Evolutionary conservation across 2,113 vertebrate species (phyloP).

Genomic region (Paedocypris sp.): DNA sequence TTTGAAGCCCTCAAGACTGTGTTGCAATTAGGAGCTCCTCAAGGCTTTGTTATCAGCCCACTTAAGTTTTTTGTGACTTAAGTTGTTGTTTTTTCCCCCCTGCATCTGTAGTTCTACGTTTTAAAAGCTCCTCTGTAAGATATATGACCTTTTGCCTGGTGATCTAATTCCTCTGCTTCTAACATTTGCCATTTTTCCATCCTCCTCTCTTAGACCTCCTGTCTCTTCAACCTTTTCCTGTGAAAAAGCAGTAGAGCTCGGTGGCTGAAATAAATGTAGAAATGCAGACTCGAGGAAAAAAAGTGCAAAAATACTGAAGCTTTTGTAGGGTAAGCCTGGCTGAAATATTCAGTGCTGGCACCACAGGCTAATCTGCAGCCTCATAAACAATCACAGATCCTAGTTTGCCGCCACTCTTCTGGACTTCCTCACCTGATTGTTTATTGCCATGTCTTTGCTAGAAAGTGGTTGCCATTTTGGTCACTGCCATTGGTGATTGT

Average conservation of each 20-base stretch:
- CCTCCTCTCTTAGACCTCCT: constrained; percentile 42
- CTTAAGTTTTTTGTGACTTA: neutral
- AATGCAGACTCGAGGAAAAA: constrained; percentile 10
- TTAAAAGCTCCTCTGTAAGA: constrained; percentile 3
- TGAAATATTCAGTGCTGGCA: constrained; percentile 6
- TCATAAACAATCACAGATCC: neutral
- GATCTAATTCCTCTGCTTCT: constrained; percentile 52
- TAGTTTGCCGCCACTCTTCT: constrained; percentile 6
- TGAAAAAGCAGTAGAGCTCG: constrained; percentile 5
- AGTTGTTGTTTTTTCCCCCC: neutral
- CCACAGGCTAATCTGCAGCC: constrained; percentile 3
- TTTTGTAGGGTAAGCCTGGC: constrained; percentile 26
- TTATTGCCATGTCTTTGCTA: constrained; percentile 47
- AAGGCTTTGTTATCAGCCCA: neutral
- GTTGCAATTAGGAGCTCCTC: neutral
- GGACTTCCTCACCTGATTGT: constrained; percentile 26
- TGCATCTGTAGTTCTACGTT: neutral
- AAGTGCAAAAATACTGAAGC: constrained; percentile 14
- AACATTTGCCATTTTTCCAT: constrained; percentile 45
- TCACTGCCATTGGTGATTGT: constrained; percentile 40
- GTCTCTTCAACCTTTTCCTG: constrained; percentile 56
- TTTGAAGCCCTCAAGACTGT: neutral
- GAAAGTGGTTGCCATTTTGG: constrained; percentile 3
- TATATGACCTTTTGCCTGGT: constrained; percentile 21
- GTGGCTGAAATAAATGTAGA: constrained; percentile 15